Conservation (phyloP, 2,797 vertebrate species). For the Molossus molossus region DNA sequence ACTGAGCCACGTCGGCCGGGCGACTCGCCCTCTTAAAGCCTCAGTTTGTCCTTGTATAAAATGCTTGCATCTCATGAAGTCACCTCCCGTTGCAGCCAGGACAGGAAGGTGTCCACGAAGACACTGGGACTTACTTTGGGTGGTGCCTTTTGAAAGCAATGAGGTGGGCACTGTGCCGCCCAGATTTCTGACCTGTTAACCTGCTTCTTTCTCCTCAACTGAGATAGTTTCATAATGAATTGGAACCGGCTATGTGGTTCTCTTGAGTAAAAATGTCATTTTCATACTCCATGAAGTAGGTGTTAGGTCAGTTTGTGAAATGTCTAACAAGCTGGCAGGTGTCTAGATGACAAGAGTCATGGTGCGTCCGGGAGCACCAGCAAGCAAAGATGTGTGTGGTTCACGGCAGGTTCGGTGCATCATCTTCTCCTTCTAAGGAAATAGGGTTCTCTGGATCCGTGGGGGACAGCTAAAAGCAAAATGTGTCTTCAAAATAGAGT, state of each 20-base stretch:
- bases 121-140: background rate
- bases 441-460: background rate
- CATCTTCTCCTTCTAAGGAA: conserved; percentile 32
- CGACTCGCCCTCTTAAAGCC: background rate
- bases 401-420: background rate
- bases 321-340: conserved; percentile 71
- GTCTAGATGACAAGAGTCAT: conserved; percentile 49
- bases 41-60: background rate
- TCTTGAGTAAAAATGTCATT: conserved; percentile 80
- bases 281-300: conserved; percentile 73
- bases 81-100: background rate
- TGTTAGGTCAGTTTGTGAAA: conserved; percentile 76
- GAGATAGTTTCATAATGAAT: conserved; percentile 63
- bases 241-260: conserved; percentile 61
- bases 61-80: background rate
- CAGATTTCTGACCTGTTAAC: background rate
- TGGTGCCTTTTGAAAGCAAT: background rate
- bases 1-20: too few relatives aligned
- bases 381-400: background rate
- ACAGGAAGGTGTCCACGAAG: background rate
- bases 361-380: background rate
- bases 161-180: background rate
- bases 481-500: conserved; percentile 37
- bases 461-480: conserved; percentile 15
- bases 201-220: conserved; percentile 32